These are phyloP conservation scores for Bradypus variegatus DNA, from an alignment of 2,797 vertebrate species.

Conservation along the genomic window DNA sequence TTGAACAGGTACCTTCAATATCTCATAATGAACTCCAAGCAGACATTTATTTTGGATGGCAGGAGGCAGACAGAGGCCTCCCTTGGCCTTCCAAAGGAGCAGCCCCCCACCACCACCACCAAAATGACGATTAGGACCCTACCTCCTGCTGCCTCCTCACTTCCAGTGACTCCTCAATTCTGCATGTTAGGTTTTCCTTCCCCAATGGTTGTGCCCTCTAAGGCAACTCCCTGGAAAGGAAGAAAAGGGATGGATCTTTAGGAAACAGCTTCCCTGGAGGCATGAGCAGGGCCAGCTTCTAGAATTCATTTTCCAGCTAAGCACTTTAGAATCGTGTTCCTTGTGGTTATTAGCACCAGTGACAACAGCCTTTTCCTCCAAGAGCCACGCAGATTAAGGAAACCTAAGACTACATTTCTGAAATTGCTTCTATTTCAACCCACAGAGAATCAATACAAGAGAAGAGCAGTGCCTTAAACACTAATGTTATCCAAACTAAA, in stretches of 20 bases:
- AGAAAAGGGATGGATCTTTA: slow-evolving; percentile 54
- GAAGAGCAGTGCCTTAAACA: slow-evolving; percentile 74
- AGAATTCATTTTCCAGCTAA: slow-evolving; percentile 68
- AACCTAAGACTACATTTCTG: slow-evolving; percentile 76
- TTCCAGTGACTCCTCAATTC: slow-evolving; percentile 6
- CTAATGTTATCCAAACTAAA: slow-evolving; percentile 78
- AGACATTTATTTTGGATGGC: slow-evolving; percentile 2
- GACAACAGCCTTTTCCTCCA: slow-evolving; percentile 65
- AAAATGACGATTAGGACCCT: background rate
- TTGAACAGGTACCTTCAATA: background rate
- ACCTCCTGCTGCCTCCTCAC: background rate
- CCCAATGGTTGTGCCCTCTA: slow-evolving; percentile 19
- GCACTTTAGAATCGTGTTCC: slow-evolving; percentile 63
- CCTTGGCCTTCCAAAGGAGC: background rate
- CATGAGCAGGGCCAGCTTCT: slow-evolving; percentile 46
- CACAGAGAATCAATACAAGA: slow-evolving; percentile 77
- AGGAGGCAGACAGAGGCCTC: too few species aligned
- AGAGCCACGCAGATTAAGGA: slow-evolving; percentile 71
- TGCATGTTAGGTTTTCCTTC: slow-evolving; percentile 20
- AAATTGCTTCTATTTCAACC: slow-evolving; percentile 78
- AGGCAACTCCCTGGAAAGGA: slow-evolving; percentile 39
- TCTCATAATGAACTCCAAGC: background rate
- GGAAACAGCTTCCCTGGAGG: slow-evolving; percentile 57
- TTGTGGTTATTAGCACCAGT: slow-evolving; percentile 65
- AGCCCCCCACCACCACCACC: background rate